Evolutionary conservation across 2,113 vertebrate species (phyloP), one percentile per base, ranked within the genome.

Genomic region (Cyphomyrus plagiostoma): DNA sequence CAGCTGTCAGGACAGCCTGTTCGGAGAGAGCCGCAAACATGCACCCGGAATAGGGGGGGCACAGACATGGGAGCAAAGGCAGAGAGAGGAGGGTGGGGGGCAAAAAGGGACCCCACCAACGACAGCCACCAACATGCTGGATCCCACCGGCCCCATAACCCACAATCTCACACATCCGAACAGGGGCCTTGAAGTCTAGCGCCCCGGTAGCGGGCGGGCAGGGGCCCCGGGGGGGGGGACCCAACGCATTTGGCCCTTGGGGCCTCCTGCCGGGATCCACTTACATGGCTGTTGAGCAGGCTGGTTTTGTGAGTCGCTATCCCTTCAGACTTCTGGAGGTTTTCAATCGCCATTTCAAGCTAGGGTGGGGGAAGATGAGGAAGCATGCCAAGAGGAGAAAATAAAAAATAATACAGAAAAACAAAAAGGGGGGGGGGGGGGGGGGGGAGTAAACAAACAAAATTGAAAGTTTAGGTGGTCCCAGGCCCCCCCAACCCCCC

Each of bases 301-400:
- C 96, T 98, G 97, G 97, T 99, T 97, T 99, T 99, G 97, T 99
- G 98, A 96, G 98, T 97, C 91, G 98, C 97, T 95, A 99, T 97
- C 96, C 98, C 98, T 97, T 99, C 98, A 95, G 96, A 98, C 98
- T 99, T 99, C 97, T 99, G 98, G 94, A 99, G 98, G 95, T 99
- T 99, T 97, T 99, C 98, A 97, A 99, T 99, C 97, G 97, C 98
- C 98, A 99, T 98, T 98, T 99, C 97, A 98, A 99, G 98, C 98
- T 99, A 97, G 94, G 46, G 46, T 5, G 46, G 97, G 96, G 95
- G 94, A 70, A 92, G 86, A 95, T 4, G 39, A 26, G 85, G 94
- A 93, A 6, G 92, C 91, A 92, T 92, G 46, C 77, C 39, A 88
- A 58, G 58, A 11, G 42, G 89, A 91, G 89, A 89, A 92, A 89